A percentile compares a stretch with the other conserved stretches of the same genome.
Conservation (phyloP, 2,888 invertebrate species). For the Ariolimax columbianus region DNA sequence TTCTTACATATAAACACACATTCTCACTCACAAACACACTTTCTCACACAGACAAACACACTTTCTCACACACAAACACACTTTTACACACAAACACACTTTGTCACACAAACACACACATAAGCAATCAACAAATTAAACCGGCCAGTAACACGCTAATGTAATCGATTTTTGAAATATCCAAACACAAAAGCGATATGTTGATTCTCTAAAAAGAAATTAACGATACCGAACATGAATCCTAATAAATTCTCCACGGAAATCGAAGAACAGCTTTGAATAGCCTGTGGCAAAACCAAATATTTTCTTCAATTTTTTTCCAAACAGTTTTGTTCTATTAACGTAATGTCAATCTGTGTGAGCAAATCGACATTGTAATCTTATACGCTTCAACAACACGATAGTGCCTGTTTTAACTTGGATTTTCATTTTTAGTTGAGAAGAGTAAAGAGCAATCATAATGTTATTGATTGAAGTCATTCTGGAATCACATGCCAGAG, state of each 20-base stretch:
- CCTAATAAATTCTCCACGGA: not conserved
- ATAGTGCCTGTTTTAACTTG: no score
- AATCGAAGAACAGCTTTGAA: not conserved
- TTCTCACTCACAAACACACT: no score
- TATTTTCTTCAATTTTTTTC: not conserved
- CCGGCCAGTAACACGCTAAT: not conserved
- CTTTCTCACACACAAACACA: no score
- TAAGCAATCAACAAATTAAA: not conserved
- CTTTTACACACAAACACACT: no score
- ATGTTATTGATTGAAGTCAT: not conserved
- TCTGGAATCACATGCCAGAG: not conserved
- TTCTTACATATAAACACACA: no score
- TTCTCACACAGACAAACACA: no score
- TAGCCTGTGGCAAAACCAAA: not conserved
- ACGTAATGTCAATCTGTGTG: not conserved
- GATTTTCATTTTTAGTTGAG: no score
- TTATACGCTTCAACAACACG: not conserved
- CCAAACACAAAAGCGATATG: not conserved
- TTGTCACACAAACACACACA: not conserved
- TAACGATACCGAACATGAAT: not conserved
- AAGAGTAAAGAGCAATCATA: no score
- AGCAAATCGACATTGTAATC: not conserved
- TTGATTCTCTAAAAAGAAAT: not conserved
- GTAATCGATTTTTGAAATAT: not conserved
- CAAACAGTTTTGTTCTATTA: not conserved